Conservation (phyloP, 1,140 invertebrate species). For the Caerostris extrusa region DNA sequence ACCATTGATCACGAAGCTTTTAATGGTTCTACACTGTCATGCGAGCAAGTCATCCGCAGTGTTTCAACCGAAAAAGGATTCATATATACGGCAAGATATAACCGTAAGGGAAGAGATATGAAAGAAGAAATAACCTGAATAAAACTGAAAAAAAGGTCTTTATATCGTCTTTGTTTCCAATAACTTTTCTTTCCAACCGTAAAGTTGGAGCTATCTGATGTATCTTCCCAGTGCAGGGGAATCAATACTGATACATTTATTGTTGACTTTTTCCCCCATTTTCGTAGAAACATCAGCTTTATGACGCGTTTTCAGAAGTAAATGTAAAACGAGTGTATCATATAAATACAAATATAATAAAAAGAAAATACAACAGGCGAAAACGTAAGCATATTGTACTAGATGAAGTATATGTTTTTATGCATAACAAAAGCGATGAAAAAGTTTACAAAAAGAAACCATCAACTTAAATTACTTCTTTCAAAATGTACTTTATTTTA, state of each 20-base stretch:
- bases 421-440: too few relatives aligned
- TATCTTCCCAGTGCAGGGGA: background rate
- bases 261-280: background rate
- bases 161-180: slow-evolving; percentile 53
- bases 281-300: too few relatives aligned
- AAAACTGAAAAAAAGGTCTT: slow-evolving; percentile 41
- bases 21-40: slow-evolving; percentile 59
- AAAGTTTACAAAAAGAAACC: too few relatives aligned
- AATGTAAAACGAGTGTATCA: too few relatives aligned
- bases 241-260: background rate
- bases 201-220: slow-evolving; percentile 41
- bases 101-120: slow-evolving; percentile 29
- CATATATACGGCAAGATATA: slow-evolving; percentile 36
- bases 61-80: slow-evolving; percentile 24
- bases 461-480: too few relatives aligned
- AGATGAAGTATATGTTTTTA: too few relatives aligned
- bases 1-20: slow-evolving; percentile 49
- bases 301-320: too few relatives aligned
- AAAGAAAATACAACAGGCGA: too few relatives aligned
- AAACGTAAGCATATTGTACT: too few relatives aligned
- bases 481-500: too few relatives aligned
- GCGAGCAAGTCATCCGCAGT: slow-evolving; percentile 41
- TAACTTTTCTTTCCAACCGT: slow-evolving; percentile 31
- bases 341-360: too few relatives aligned
- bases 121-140: slow-evolving; percentile 36